A percentile compares a stretch with the other conserved stretches of the same genome.
Conservation (phyloP, 2,888 invertebrate species). For the Philaethria dido region DNA sequence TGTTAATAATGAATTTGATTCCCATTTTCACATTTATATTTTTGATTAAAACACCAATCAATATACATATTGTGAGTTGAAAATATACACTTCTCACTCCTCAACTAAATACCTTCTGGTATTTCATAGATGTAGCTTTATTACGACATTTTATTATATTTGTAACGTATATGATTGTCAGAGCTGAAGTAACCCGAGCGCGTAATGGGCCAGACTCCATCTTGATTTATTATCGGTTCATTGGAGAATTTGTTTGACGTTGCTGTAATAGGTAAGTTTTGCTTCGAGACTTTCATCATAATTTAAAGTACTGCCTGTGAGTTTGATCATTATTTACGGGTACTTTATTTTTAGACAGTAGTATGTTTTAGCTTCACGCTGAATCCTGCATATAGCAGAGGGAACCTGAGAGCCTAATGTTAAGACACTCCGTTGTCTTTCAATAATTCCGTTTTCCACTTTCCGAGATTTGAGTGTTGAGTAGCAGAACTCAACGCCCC, state of each 20-base stretch:
- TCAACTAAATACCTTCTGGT: neutral
- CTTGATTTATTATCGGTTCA: slow-evolving; percentile 40
- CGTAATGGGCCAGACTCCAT: slow-evolving; percentile 34
- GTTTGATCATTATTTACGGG: slow-evolving; percentile 26
- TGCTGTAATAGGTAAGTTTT: slow-evolving; percentile 33
- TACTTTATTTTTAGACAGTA: slow-evolving; percentile 14
- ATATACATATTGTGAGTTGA: no score
- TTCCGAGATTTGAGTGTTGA: no score
- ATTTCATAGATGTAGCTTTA: slow-evolving; percentile 16
- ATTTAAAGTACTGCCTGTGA: slow-evolving; percentile 18
- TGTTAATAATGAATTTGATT: no score
- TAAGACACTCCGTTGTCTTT: no score
- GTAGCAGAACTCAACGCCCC: no score
- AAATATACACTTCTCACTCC: neutral
- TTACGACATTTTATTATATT: slow-evolving; percentile 26
- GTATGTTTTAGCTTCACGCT: no score
- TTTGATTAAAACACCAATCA: no score
- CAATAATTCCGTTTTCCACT: no score
- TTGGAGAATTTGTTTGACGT: slow-evolving; percentile 34
- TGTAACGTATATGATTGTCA: slow-evolving; percentile 63
- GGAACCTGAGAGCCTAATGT: no score
- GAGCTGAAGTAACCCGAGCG: slow-evolving; percentile 53
- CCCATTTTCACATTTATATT: no score
- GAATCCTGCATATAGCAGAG: no score
- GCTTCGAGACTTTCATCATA: slow-evolving; percentile 24